Conservation (phyloP, 2,888 invertebrate species). For the Tupiocoris notatus region DNA sequence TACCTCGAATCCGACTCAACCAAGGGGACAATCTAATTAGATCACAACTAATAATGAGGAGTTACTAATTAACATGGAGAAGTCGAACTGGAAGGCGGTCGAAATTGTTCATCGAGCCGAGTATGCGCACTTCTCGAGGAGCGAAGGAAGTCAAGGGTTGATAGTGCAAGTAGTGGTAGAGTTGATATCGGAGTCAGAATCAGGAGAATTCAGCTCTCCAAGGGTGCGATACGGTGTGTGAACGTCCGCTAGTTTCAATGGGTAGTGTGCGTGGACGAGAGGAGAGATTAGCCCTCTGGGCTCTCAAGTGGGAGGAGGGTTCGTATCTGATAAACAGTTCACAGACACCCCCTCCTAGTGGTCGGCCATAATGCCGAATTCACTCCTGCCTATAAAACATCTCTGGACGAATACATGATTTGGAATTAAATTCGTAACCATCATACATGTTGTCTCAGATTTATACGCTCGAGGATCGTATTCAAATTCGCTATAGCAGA, state of each 20-base stretch:
- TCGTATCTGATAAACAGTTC: neutral
- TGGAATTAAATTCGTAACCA: neutral
- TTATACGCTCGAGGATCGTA: too few relatives aligned
- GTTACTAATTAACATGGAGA: slow-evolving; percentile 45
- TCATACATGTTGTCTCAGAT: too few relatives aligned
- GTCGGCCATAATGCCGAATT: neutral
- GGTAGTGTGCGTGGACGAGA: neutral
- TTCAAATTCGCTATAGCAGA: too few relatives aligned
- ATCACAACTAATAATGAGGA: slow-evolving; percentile 46
- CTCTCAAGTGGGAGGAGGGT: neutral
- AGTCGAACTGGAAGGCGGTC: slow-evolving; percentile 12
- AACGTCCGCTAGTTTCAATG: neutral
- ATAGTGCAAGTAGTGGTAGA: neutral
- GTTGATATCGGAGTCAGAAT: neutral
- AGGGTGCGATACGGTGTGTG: neutral
- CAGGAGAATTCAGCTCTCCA: neutral
- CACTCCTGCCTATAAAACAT: neutral
- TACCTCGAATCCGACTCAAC: neutral
- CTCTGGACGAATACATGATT: neutral
- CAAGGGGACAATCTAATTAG: slow-evolving; percentile 43
- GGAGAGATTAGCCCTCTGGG: neutral
- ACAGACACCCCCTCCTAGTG: neutral
- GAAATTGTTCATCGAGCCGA: slow-evolving; percentile 31
- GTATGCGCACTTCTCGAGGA: neutral
- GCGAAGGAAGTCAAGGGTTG: neutral